Percentiles rank a stretch among this genome's conserved stretches.
These are phyloP conservation scores for Nothocercus julius DNA, from an alignment of 2,113 vertebrate species.

Conservation along the genomic window DNA sequence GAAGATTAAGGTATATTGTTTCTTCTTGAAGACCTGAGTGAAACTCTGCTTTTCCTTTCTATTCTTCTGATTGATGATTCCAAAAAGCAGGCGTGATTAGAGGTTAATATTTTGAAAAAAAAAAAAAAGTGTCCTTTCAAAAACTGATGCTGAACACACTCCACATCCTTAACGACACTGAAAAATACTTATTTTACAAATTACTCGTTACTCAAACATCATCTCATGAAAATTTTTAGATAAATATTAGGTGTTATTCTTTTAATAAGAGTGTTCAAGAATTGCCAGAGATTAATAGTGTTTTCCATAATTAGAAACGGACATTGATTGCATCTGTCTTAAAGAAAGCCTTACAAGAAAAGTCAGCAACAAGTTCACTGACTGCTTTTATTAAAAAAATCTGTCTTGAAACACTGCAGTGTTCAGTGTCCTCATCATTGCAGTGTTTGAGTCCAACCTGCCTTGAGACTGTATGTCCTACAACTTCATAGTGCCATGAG, in stretches of 20 bases:
- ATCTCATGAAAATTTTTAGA: background rate
- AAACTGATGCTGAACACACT: background rate
- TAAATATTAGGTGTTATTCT: background rate
- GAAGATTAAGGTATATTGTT: background rate
- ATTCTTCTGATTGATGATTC: background rate
- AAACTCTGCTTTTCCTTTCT: background rate
- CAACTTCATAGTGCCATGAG: background rate
- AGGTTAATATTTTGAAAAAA: background rate
- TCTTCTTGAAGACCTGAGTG: background rate
- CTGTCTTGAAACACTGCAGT: background rate
- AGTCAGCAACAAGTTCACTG: background rate
- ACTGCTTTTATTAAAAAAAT: background rate
- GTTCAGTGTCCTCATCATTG: background rate
- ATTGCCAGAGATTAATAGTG: background rate
- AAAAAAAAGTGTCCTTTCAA: background rate
- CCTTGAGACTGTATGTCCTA: background rate
- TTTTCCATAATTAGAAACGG: background rate
- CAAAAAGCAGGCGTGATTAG: background rate
- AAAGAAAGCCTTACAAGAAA: background rate
- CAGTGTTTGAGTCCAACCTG: background rate
- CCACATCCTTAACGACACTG: background rate
- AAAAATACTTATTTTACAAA: background rate
- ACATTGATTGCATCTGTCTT: background rate
- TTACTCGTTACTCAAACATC: background rate
- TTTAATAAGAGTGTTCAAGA: background rate